phyloP scores from a whole-genome alignment of 1,140 invertebrate species.

The Coelopa frigida region DNA sequence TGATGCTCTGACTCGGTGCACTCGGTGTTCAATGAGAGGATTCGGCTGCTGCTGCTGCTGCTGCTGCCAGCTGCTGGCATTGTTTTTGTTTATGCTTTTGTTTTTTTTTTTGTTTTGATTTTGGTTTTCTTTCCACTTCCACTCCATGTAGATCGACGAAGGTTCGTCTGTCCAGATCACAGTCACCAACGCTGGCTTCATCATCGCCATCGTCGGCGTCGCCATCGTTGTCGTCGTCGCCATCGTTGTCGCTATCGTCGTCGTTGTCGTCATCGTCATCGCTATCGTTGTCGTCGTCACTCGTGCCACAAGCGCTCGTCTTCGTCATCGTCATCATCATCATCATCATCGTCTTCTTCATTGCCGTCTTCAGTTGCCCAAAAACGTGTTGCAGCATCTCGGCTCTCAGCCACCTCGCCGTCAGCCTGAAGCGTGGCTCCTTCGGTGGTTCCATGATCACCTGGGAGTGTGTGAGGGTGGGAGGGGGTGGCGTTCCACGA shows the following conservation, averaged over 20 bases:
- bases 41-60: background rate
- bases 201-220: background rate
- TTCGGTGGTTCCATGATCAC: too few relatives aligned
- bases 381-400: background rate
- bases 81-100: slow-evolving; percentile 7
- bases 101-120: background rate
- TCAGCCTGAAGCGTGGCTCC: too few relatives aligned
- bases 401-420: background rate
- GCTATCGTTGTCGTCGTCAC: background rate
- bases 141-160: background rate
- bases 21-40: background rate
- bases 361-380: background rate
- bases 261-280: background rate
- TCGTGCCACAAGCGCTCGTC: background rate
- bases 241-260: background rate
- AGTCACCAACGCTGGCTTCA: slow-evolving; percentile 3
- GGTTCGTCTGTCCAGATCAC: background rate
- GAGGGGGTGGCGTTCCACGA: too few relatives aligned
- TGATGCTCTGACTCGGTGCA: background rate
- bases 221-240: slow-evolving; percentile 1
- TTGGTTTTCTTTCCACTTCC: background rate
- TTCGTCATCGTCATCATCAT: background rate
- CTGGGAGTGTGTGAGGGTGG: too few relatives aligned
- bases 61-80: background rate
- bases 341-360: background rate